Conservation (phyloP, 2,888 invertebrate species). For the Meghimatium bilineatum region DNA sequence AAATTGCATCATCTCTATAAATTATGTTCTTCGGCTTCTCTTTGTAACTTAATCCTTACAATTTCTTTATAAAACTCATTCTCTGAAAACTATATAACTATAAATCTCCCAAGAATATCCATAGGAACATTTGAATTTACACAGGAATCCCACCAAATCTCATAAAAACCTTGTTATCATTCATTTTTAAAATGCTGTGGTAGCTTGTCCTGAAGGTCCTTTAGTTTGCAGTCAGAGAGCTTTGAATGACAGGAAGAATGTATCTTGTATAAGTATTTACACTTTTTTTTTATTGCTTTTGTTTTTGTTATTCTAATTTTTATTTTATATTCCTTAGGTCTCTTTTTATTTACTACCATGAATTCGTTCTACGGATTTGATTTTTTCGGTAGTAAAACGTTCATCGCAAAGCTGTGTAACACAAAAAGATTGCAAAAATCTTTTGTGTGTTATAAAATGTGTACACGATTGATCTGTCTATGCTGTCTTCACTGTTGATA, state of each 20-base stretch:
- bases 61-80: no score
- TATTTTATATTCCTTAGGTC: background rate
- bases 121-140: no score
- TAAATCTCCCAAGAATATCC: no score
- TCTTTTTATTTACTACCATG: background rate
- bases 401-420: conserved; percentile 33
- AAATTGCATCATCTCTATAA: no score
- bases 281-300: background rate
- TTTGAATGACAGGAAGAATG: background rate
- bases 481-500: conserved; percentile 1
- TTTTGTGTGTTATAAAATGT: conserved; percentile 23
- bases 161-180: no score
- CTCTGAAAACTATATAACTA: no score
- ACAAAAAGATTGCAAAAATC: background rate
- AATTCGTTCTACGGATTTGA: background rate
- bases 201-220: background rate
- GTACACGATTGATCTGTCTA: conserved; percentile 36
- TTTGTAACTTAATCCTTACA: no score
- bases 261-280: background rate
- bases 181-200: no score
- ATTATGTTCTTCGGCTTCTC: no score
- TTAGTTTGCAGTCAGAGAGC: background rate
- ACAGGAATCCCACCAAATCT: no score
- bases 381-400: conserved; percentile 1
- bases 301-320: background rate